Evolutionary conservation across 2,888 invertebrate genomes (phyloP).

Genomic region (Omphaloscelis lunosa): DNA sequence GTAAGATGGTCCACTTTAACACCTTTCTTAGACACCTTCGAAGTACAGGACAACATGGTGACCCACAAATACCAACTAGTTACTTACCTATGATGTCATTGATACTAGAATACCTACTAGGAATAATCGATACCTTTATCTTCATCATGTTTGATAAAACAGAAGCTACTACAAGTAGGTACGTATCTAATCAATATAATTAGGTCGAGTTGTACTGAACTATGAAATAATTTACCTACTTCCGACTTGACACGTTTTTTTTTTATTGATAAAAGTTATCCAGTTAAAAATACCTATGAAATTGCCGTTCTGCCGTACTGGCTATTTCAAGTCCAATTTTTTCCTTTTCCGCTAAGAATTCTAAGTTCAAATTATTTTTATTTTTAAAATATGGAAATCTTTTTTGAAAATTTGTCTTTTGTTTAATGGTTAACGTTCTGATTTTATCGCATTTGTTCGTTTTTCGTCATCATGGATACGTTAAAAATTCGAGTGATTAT

Average conservation of each 20-base stretch:
- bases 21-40: background rate
- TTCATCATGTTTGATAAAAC: conserved; percentile 31
- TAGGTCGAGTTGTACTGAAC: conserved; percentile 36
- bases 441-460: no score
- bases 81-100: conserved; percentile 10
- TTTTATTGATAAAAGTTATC: conserved; percentile 10
- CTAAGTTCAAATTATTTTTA: no score
- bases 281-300: no score
- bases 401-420: no score
- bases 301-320: no score
- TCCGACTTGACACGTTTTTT: conserved; percentile 16
- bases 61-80: background rate
- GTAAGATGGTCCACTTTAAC: background rate
- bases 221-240: conserved; percentile 35
- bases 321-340: no score
- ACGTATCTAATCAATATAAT: conserved; percentile 26
- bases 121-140: conserved; percentile 33
- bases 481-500: no score
- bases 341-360: no score
- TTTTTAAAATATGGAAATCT: no score
- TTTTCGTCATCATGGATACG: no score
- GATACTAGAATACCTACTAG: background rate
- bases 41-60: background rate
- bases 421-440: no score
- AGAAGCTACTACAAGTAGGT: conserved; percentile 25